Base-by-base conservation (phyloP, 2,888 invertebrate species). In the Hydriomena furcata region DNA sequence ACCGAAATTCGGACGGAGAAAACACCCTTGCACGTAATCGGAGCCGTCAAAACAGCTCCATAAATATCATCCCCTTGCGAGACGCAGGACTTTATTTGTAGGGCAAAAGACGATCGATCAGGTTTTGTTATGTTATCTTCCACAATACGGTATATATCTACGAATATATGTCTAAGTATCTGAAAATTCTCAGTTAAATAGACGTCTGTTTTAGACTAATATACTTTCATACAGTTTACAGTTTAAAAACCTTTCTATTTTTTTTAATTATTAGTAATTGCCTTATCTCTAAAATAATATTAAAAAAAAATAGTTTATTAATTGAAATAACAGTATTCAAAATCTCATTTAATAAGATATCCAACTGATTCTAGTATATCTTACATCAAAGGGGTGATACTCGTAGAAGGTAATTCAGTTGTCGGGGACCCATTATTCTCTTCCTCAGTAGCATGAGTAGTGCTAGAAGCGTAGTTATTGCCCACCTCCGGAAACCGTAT, bases 21-120 rank as follows among this genome's bases (percentile, higher is more conserved):
- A 76, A 76, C 71, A 75, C 67, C 51, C 45, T 50, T 32, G 51
- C 63, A 61, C 66, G 63, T 57, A 67, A 67, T 67, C 63, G 62
- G 58, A 48, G 47, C 61, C 63, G 60, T 77, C 79, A 79, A 77
- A 80, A 79, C 76, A 81, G 66, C 66, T 59, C 71, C 72, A 80
- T 79, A 80, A 80, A 82, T 80, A 79, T 79, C 63, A 68, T 60
- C 68, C 68, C 61, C 57, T 56, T 60, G 66, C 37, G 50, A 32
- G 35, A 51, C 36, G 20, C 40, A 41, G 45, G 38, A 45, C 44
- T 35, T 46, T 42, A 37, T 47, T 36, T 45, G 12, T 27, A 35
- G 17, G 35, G 35, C 30, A 17, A 12, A 12, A 30, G 23, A 35
- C 40, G 35, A 35, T 47, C 28, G 47, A 27, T 41, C 35, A 24